Evolutionary conservation across 2,113 vertebrate genomes (phyloP).

Genomic region (Xerus inauris): DNA sequence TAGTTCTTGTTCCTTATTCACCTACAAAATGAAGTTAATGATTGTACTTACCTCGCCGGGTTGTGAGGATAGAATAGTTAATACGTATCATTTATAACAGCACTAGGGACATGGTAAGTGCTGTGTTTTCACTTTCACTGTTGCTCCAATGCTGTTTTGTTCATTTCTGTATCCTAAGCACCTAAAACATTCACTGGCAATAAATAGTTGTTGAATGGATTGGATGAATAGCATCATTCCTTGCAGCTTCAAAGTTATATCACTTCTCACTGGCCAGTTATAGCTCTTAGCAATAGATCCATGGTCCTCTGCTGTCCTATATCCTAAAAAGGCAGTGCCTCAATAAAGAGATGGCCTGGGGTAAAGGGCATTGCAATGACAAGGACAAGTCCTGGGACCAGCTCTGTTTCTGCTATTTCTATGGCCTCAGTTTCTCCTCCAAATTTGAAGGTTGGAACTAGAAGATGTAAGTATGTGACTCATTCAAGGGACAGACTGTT

Average conservation of each 20-base stretch:
- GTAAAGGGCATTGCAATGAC: background rate
- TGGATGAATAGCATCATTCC: background rate
- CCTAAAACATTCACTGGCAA: background rate
- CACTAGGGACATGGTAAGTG: background rate
- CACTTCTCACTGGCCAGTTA: background rate
- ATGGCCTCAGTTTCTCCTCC: background rate
- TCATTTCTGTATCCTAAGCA: slow-evolving; percentile 11
- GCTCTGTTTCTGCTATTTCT: background rate
- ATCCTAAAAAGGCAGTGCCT: background rate
- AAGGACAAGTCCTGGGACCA: background rate
- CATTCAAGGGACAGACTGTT: background rate
- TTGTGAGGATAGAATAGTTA: background rate
- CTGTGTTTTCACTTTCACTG: background rate
- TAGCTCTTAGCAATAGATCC: background rate
- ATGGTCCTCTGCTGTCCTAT: background rate
- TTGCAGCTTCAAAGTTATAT: background rate
- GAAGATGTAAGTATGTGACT: background rate
- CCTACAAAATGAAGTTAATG: background rate
- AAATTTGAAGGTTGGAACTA: background rate
- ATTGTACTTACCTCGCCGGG: background rate
- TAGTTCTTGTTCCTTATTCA: background rate
- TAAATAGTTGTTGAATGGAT: background rate
- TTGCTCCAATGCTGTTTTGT: background rate
- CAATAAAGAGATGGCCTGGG: background rate
- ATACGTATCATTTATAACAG: background rate